Evolutionary conservation across 1,140 invertebrate species (phyloP), one percentile per base, ranked within the genome.

Genomic region (Drosophila littoralis): DNA sequence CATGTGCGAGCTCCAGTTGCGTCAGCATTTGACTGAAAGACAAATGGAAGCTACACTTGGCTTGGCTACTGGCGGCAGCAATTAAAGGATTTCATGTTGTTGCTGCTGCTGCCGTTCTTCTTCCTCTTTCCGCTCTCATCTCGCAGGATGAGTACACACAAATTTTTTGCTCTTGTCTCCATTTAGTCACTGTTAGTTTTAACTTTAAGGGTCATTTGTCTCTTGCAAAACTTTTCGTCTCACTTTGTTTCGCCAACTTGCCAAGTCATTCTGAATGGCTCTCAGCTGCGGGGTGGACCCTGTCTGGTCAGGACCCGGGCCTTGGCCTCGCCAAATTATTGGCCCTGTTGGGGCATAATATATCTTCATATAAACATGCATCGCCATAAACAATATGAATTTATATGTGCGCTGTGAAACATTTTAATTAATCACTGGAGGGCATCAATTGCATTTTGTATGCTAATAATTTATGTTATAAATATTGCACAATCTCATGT

Each of bases 121-220:
- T 70, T 70, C 52, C 61, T 38, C 46, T 36, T 67, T 75, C 51
- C 9, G 7, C 35, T 54, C 15, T 67, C 40, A 45, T 59, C 17
- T 33, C 32, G 36, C 36, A 54, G 48, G 38, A 72, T 50, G 55
- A 65, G 32, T 22, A 45, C 33, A 81, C 58, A 51, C n/a, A 67
- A 38, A 68, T 78, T 77, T 77, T 75, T 79, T 68, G 58, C 70
- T 75, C 58, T 78, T 88, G 83, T 75, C 73, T 83, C 72, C 84
- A 88, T 88, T 88, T 88, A 88, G 84, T 88, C 83, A 89, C 83
- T 88, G 83, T 88, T 88, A 77, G 83, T 88, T 88, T 79, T 78
- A 89, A 89, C 79, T 88, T 79, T 80, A 69, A 71, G 84, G 76
- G 79, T 88, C 84, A 88, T 88, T 88, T 88, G 83, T 88, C 83